Evolutionary conservation across 2,113 vertebrate genomes (phyloP), one percentile per base, ranked within the genome.

Genomic region (Diphyllodes magnificus): DNA sequence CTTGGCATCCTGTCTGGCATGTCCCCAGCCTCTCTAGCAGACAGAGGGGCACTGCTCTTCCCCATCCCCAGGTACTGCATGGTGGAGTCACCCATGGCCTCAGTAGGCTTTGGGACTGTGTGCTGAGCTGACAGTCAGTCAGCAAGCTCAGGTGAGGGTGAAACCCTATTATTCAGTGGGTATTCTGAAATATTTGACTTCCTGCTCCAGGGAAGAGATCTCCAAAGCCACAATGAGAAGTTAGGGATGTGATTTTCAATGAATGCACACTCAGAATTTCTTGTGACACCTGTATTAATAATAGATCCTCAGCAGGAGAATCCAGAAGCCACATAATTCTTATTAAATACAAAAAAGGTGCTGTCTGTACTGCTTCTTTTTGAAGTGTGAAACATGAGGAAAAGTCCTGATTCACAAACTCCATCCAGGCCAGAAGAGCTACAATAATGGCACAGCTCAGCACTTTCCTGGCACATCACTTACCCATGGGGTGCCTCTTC

Each of bases 261-360:
- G 40, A 47, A 73, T 35, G 5, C 1, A 10, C 2, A 22, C 16
- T 65, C 25, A 10, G 1, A 0, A 1, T 45, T 64, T 71, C 59
- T 82, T 86, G n/a, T 4, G 47, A 92, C 33, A 47, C 16, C 23
- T 1, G 1, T 70, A 80, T 80, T 53, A 44, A 42, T 50, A 42
- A 45, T 33, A n/a, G 7, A 33, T 40, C 16, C 18, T 70, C 15
- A 30, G 13, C 33, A 77, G 75, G 12, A 80, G 39, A 80, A 83
- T 28, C 28, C 24, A 70, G 54, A 73, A 80, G 39, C 23, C 49
- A 57, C 21, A 68, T 30, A 87, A 85, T 69, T 28, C 23, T 71
- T 40, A 27, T 39, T 66, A 64, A 56, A 85, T 44, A 56, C 5
- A 51, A 64, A 71, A 39, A 45, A 70, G 7, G 1, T 15, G 17